Evolutionary conservation across 1,140 invertebrate species (phyloP).

Genomic region (Drosophila oshimai): DNA sequence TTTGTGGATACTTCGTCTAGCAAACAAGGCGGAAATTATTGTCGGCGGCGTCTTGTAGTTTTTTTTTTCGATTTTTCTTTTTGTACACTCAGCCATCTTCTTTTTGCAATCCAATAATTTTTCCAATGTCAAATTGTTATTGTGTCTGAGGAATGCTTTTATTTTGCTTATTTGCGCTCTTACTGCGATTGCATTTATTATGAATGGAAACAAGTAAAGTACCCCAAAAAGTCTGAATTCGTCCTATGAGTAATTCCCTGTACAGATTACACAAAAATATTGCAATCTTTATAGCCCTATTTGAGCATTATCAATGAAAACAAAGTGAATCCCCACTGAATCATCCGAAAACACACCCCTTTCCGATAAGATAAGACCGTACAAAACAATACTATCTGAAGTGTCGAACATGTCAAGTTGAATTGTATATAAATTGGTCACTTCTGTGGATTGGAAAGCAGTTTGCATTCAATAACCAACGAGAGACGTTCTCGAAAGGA

Average conservation of each 20-base stretch:
- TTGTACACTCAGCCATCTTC: background rate
- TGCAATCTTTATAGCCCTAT: constrained; percentile 11
- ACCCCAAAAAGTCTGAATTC: background rate
- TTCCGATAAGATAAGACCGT: constrained; percentile 46
- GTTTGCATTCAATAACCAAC: constrained; percentile 24
- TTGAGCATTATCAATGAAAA: constrained; percentile 30
- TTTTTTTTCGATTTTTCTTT: background rate
- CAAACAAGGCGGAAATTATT: constrained; percentile 70
- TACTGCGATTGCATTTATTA: constrained; percentile 12
- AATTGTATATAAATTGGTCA: constrained; percentile 48
- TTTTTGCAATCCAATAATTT: constrained; percentile 16
- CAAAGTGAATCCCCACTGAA: constrained; percentile 17
- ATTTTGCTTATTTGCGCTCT: constrained; percentile 6
- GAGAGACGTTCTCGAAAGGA: constrained; percentile 30
- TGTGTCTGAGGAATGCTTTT: constrained; percentile 10
- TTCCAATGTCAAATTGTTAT: constrained; percentile 10
- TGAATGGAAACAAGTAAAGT: constrained; percentile 15
- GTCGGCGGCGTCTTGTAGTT: constrained; percentile 47
- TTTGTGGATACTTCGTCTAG: constrained; percentile 26
- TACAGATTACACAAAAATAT: constrained; percentile 3
- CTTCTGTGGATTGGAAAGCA: constrained; percentile 15
- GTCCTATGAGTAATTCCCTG: constrained; percentile 7
- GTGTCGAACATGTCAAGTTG: background rate
- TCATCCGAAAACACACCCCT: constrained; percentile 1
- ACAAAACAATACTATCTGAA: constrained; percentile 38